Evolutionary conservation across 2,888 invertebrate genomes (phyloP), one percentile per base, ranked within the genome.

Genomic region (Chalcosyrphus nemorum): DNA sequence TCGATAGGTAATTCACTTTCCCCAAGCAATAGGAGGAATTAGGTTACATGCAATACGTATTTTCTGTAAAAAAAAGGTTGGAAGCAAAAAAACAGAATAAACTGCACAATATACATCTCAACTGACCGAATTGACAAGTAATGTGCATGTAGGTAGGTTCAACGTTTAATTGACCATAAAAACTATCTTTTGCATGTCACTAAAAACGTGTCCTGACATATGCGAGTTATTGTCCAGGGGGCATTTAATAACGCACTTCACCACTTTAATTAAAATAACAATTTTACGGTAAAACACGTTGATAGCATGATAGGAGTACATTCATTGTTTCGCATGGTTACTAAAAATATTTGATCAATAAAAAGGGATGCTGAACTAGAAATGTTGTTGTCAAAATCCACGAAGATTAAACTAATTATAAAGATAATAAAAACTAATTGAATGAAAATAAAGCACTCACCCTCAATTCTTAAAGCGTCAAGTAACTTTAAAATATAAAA

Each of bases 1-100:
- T 82, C 82, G 56, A 82, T 82, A 63, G 21, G 35, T 35, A 54
- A 19, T 29, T 43, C 47, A 77, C 76, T 81, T 56, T 74, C 66
- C 45, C 38, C 35, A 50, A 50, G 41, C 35, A 71, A 4, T 7
- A 7, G 7, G 32, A 15, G 27, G n/a, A 72, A 78, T 72, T 61
- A 45, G 77, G 81, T 52, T 71, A 72, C 66, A 66, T 52, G 77
- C 65, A 66, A 78, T 32, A 47, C n/a, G 24, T 56, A 56, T 43
- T 66, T 54, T 11, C 41, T 45, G 24, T 38, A 17, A 41, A 54
- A 4, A 21, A 11, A 56, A 63, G 63, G 38, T 24, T n/a, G n/a
- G n/a, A n/a, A n/a, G n/a, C n/a, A n/a, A n/a, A n/a, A n/a, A n/a
- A n/a, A n/a, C 41, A 32, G 41, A 13, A 63, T 38, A 68, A 41